These are phyloP conservation scores for Perccottus glenii DNA, from an alignment of 2,113 vertebrate genomes.

Conservation along the genomic window DNA sequence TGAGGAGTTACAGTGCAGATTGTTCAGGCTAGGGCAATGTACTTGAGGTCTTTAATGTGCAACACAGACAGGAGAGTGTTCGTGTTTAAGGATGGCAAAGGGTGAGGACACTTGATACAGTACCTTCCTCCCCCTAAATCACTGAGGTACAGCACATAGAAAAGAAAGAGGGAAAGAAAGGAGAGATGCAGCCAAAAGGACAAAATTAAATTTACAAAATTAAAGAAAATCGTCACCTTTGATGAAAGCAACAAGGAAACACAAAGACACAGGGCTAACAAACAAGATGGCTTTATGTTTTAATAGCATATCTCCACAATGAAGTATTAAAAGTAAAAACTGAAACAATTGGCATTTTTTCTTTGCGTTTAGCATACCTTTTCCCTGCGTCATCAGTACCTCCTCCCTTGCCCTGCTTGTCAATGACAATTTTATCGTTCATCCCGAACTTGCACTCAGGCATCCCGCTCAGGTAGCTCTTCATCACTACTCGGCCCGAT, in stretches of 20 bases:
- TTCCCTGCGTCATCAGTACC: conserved; percentile 94
- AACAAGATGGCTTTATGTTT: conserved; percentile 4
- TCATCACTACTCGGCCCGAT: conserved; percentile 98
- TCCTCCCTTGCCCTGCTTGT: conserved; percentile 98
- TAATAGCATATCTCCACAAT: neutral
- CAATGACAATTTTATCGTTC: conserved; percentile 99
- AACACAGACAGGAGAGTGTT: conserved; percentile 46
- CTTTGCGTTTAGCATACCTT: conserved; percentile 81
- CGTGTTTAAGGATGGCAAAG: conserved; percentile 36
- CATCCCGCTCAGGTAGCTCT: conserved; percentile 99
- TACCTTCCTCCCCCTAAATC: conserved; percentile 86
- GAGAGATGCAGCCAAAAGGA: conserved; percentile 72
- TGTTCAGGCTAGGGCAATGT: conserved; percentile 9
- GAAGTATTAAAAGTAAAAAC: too few species aligned
- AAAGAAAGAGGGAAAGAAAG: conserved; percentile 78
- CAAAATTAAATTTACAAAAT: conserved; percentile 49
- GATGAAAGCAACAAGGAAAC: conserved; percentile 51
- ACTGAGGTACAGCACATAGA: conserved; percentile 82
- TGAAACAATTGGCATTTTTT: neutral
- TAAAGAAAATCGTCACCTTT: conserved; percentile 38
- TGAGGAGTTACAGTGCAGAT: conserved; percentile 41
- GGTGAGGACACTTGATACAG: conserved; percentile 73
- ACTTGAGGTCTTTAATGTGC: conserved; percentile 22
- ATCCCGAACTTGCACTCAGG: conserved; percentile 99
- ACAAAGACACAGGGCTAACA: conserved; percentile 45